Evolutionary conservation across 2,888 invertebrate genomes (phyloP).

Genomic region (Scaptodrosophila latifasciaeformis): DNA sequence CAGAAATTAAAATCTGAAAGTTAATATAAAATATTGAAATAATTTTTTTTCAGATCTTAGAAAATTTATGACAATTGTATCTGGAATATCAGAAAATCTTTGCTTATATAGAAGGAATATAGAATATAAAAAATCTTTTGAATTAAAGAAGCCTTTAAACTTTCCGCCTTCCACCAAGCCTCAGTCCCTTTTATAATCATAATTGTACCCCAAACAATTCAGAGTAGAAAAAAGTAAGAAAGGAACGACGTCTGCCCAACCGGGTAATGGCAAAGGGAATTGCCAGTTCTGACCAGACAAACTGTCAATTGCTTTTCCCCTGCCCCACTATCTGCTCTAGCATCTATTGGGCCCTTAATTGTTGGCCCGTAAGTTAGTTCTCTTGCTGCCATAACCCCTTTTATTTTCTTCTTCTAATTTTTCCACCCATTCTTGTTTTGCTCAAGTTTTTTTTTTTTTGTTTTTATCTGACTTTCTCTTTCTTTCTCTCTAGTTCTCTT

Average conservation of each 20-base stretch:
- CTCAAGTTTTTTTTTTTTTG: not conserved
- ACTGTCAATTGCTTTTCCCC: conserved; percentile 40
- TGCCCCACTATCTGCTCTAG: conserved; percentile 8
- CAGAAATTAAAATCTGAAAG: too few relatives aligned
- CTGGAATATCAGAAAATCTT: too few relatives aligned
- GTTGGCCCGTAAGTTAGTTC: conserved; percentile 32
- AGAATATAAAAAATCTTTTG: conserved; percentile 46
- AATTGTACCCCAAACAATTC: conserved; percentile 41
- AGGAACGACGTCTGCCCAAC: not conserved
- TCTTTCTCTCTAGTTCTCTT: not conserved
- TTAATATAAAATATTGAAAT: too few relatives aligned
- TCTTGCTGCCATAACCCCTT: conserved; percentile 9
- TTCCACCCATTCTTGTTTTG: not conserved
- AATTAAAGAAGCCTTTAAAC: conserved; percentile 55
- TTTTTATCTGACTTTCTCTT: not conserved
- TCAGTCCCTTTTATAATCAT: conserved; percentile 62
- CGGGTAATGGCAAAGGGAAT: too few relatives aligned
- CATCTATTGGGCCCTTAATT: conserved; percentile 46
- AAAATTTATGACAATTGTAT: too few relatives aligned
- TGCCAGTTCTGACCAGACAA: not conserved
- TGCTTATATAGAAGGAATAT: too few relatives aligned
- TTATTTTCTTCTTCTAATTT: not conserved
- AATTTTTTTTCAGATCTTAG: too few relatives aligned
- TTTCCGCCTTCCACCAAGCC: too few relatives aligned
- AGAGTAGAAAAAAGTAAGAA: not conserved